Base-by-base conservation (phyloP, 2,113 vertebrate species). In the Cervus canadensis region DNA sequence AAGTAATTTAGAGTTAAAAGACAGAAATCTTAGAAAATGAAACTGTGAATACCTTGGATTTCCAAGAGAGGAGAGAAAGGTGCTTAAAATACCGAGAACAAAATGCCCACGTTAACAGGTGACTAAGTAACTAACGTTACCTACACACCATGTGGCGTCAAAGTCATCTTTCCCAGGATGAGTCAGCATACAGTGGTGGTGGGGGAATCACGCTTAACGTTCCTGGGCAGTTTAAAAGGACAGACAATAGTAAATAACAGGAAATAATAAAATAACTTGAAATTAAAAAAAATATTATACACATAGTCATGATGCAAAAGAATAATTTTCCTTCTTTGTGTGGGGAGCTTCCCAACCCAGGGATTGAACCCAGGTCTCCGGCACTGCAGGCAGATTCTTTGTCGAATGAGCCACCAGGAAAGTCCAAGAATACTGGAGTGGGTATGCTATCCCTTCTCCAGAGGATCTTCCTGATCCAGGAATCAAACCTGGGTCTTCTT, bases 31-130 rank as follows among this genome's bases (percentile, higher is more conserved):
- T 87, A 15, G 17, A 52, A 79, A 83, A 89, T 64, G 15, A 91
- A 95, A 78, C 48, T 95, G 12, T 91, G 56, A 97, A 59, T n/a
- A 83, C 17, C 10, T 76, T 84, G 76, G 10, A 54, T 95, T 94
- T 84, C 40, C 64, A 91, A 83, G 33, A 93, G 17, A 84, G 90
- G 62, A 78, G 17, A 95, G 43, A 74, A 10, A 23, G 36, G 16
- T 71, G 2, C 60, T 90, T 74, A 82, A 7, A 81, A 78, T 67
- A 50, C 11, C 40, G 60, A 67, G 50, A 91, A 71, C 6, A 87
- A 92, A 96, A 92, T 54, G 6, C 8, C 14, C 1, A 3, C 6
- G n/a, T n/a, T 90, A 36, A 33, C 3, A 62, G 16, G 26, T 62
- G 59, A 56, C 26, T 28, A 52, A 21, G 15, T 89, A 64, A 23